A percentile compares a stretch with the other conserved stretches of the same genome.
Evolutionary conservation across 2,113 vertebrate genomes (phyloP).

Genomic region (Tetrao urogallus): DNA sequence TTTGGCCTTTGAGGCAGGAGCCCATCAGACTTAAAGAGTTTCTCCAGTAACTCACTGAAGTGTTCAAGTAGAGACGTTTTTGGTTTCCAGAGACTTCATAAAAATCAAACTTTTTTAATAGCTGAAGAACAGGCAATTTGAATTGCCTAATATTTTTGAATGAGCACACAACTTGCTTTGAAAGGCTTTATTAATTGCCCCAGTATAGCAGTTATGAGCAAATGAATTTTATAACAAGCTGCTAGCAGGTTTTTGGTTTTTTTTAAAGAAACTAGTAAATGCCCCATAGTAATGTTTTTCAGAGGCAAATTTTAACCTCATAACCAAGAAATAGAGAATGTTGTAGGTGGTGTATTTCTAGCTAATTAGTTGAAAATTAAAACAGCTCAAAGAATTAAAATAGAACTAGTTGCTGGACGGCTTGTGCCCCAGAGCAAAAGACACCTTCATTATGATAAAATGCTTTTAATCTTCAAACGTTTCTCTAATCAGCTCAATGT

Average conservation of each 20-base stretch:
- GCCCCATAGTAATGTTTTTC: constrained; percentile 46
- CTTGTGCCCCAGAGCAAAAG: constrained; percentile 27
- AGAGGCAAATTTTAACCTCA: constrained; percentile 51
- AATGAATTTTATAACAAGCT: constrained; percentile 37
- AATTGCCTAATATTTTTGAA: constrained; percentile 23
- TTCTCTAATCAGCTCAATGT: neutral
- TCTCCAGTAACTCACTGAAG: neutral
- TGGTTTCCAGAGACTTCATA: neutral
- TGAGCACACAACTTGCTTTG: neutral
- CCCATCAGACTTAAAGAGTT: neutral
- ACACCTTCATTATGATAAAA: constrained; percentile 53
- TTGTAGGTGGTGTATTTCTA: constrained; percentile 53
- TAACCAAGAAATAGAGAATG: constrained; percentile 12
- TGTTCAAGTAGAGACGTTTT: neutral
- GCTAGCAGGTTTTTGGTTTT: neutral
- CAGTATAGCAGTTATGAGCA: neutral
- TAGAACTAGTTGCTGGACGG: constrained; percentile 36
- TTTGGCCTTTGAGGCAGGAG: neutral
- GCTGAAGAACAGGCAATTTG: neutral
- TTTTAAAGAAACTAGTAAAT: constrained; percentile 47
- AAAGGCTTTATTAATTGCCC: constrained; percentile 33
- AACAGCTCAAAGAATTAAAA: constrained; percentile 58
- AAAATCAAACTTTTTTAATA: constrained; percentile 19
- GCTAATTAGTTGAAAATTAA: constrained; percentile 63
- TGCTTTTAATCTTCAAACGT: constrained; percentile 46